Base-by-base conservation (phyloP, 2,888 invertebrate genomes). In the Drosophila anomalata region DNA sequence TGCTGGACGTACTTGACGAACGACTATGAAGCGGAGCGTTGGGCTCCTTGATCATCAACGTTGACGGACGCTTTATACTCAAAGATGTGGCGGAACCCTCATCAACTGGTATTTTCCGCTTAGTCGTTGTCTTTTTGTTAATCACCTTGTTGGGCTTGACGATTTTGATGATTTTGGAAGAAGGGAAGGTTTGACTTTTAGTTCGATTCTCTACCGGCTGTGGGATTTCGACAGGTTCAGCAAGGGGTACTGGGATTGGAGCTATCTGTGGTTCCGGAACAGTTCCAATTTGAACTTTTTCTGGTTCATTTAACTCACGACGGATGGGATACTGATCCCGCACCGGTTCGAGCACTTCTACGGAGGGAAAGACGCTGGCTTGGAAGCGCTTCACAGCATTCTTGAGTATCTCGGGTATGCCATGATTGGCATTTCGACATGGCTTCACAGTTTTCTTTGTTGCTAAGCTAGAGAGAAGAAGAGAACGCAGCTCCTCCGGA, bases 91-190 rank as follows among this genome's bases (percentile, higher is more conserved):
- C 9, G 9, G 59, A 20, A 12, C 44, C 36, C 5, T 52, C 12
- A 8, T 51, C 22, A 1, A 56, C 54, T 2, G 58, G 22, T 5
- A 77, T 26, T 26, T 87, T 85, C 5, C 86, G 84, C 36, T 90
- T 89, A 1, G 79, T 60, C 3, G 78, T 79, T 0, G 78, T 52
- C 69, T 78, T 83, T 54, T 79, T 81, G 53, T 91, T 91, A 14
- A 91, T 91, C 0, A 91, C 81, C 75, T 91, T 91, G 61, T 91
- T 91, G 6, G 90, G 90, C 56, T 91, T 91, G 0, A 91, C 83
- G 39, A 91, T 90, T 76, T 90, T 91, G 0, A 86, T 85, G 1
- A 78, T 75, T 31, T 58, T 73, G 1, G 69, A 17, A 11, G 60
- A 8, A 1, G 58, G 41, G 2, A 50, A 42, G 4, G 39, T 26